Evolutionary conservation across 2,797 vertebrate species (phyloP).

Genomic region (Melanotaenia trifasciata): DNA sequence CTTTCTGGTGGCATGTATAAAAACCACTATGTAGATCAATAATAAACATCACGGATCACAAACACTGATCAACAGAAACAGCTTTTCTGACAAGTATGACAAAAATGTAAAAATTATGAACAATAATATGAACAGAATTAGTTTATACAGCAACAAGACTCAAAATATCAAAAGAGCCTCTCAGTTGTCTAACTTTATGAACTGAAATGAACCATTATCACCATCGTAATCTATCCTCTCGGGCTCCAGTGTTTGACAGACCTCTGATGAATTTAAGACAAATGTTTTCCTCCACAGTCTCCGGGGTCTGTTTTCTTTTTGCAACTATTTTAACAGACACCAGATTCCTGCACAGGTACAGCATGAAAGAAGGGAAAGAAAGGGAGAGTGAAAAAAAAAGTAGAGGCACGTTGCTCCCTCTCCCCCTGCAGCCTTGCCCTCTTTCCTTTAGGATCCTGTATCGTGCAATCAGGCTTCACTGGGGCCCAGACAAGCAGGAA

Average conservation of each 20-base stretch:
- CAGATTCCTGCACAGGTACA: conserved; percentile 75
- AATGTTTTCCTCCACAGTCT: conserved; percentile 68
- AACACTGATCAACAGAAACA: neutral
- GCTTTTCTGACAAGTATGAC: neutral
- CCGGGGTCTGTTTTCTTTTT: conserved; percentile 41
- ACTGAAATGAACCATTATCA: conserved; percentile 43
- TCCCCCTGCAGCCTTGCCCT: conserved; percentile 72
- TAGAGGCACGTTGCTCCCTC: conserved; percentile 42
- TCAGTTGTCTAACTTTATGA: conserved; percentile 26
- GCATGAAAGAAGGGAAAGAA: conserved; percentile 49
- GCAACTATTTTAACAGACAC: conserved; percentile 63
- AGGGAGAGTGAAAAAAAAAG: conserved; percentile 37
- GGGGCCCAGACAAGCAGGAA: conserved; percentile 87
- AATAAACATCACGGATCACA: neutral
- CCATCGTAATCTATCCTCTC: conserved; percentile 39
- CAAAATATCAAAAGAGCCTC: conserved; percentile 9
- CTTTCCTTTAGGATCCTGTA: conserved; percentile 77
- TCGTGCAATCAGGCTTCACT: conserved; percentile 84
- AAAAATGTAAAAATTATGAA: neutral
- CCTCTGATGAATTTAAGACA: conserved; percentile 65
- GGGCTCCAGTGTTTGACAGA: conserved; percentile 63
- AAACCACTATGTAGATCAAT: neutral
- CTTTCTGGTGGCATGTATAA: neutral
- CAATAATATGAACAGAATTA: neutral
- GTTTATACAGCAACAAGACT: neutral